Base-by-base conservation (phyloP, 2,888 invertebrate species). In the Ceramica pisi region DNA sequence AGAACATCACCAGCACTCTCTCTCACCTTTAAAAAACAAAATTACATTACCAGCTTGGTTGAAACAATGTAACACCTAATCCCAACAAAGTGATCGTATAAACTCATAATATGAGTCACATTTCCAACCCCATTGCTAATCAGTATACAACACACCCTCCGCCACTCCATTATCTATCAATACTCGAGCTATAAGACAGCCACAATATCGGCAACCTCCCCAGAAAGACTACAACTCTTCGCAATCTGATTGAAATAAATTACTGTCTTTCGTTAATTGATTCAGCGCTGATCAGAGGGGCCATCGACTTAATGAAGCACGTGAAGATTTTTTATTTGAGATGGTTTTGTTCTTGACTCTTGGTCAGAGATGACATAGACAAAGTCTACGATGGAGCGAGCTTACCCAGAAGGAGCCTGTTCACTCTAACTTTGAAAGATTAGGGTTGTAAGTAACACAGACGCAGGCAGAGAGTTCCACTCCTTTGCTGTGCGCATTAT, bases 221-320 rank as follows among this genome's bases (percentile, higher is more conserved):
- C 71, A 68, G 62, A 62, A 63, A 66, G 48, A 50, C 71, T 57
- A 79, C 78, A 77, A 85, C 75, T 86, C 85, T 77, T 80, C 71
- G 75, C 82, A 86, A 92, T 92, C 91, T 88, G 88, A 90, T 87
- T 88, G 86, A 89, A 90, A 93, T 92, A 92, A 92, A 93, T 92
- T 88, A 90, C 88, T 31, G 21, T 46, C 75, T 77, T 38, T 81
- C 69, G 88, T 90, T 92, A 93, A 93, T 93, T 93, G 93, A 93
- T 92, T 88, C 86, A 81, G 75, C 69, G 65, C 63, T 85, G 78
- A 87, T 85, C 81, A 73, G 83, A 90, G 90, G 88, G 19, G 46
- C 53, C 66, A 46, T 75, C 50, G 69, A 14, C 50, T 51, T 72
- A 72, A 78, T 50, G 67, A 73, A 67, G 6, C 12, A 26, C 44